Evolutionary conservation across 2,113 vertebrate genomes (phyloP).

Genomic region (Pithys albifrons): DNA sequence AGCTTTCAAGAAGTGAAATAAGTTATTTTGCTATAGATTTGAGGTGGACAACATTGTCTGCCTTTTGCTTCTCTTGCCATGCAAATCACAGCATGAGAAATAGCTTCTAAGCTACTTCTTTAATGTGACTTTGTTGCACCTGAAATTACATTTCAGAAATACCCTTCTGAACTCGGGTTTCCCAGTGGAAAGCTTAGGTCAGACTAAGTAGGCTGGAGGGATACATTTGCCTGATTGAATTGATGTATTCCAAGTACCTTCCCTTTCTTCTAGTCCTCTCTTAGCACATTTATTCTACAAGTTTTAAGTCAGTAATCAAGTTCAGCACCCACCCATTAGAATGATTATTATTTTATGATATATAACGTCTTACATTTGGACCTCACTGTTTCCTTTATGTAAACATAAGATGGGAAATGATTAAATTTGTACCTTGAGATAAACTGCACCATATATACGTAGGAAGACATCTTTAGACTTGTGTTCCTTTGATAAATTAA

Average conservation of each 20-base stretch:
- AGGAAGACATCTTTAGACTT: slow-evolving; percentile 31
- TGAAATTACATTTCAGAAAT: slow-evolving; percentile 54
- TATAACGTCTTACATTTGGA: not conserved
- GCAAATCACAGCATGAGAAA: slow-evolving; percentile 17
- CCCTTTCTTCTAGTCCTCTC: slow-evolving; percentile 7
- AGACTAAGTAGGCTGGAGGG: slow-evolving; percentile 39
- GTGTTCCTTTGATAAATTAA: slow-evolving; percentile 36
- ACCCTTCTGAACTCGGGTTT: slow-evolving; percentile 16
- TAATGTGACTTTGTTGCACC: slow-evolving; percentile 37
- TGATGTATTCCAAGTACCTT: slow-evolving; percentile 48
- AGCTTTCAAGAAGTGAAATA: not conserved
- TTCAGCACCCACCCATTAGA: slow-evolving; percentile 49
- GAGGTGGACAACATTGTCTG: not conserved
- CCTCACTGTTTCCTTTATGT: slow-evolving; percentile 17
- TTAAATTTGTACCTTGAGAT: slow-evolving; percentile 5
- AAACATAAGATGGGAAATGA: slow-evolving; percentile 32
- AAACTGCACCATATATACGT: not conserved
- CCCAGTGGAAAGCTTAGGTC: slow-evolving; percentile 42
- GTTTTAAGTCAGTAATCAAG: slow-evolving; percentile 44
- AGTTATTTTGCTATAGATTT: not conserved
- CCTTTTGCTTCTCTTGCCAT: not conserved
- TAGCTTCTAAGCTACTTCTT: slow-evolving; percentile 12
- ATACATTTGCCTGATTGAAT: slow-evolving; percentile 60
- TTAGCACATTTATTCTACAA: slow-evolving; percentile 30
- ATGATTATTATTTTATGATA: slow-evolving; percentile 64